Conservation (phyloP, 2,113 vertebrate genomes). For the Sinocyclocheilus anshuiensis region DNA sequence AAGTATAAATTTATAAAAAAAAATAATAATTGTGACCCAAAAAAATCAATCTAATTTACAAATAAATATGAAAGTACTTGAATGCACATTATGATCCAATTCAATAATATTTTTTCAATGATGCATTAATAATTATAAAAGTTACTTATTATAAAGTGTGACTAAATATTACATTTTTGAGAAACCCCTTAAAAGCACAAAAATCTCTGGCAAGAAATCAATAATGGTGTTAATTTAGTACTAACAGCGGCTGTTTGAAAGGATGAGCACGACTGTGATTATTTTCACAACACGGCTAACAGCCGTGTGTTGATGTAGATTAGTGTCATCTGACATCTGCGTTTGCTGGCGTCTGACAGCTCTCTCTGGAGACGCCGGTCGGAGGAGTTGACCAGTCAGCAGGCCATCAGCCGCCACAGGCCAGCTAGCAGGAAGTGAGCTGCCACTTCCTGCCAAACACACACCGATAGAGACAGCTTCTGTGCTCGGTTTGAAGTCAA, state of each 20-base stretch:
- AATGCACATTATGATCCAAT: neutral
- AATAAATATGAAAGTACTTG: no score
- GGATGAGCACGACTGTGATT: neutral
- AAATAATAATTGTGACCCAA: no score
- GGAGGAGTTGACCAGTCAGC: neutral
- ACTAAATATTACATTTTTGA: neutral
- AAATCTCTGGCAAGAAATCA: slow-evolving; percentile 11
- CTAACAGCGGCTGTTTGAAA: neutral
- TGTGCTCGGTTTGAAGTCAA: neutral
- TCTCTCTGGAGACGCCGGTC: slow-evolving; percentile 30
- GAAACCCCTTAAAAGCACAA: neutral
- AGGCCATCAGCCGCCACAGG: slow-evolving; percentile 2
- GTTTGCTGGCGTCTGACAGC: neutral
- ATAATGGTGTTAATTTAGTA: neutral
- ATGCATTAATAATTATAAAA: neutral
- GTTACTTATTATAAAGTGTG: neutral
- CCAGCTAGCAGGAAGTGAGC: slow-evolving; percentile 7
- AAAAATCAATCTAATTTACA: no score
- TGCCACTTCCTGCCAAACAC: slow-evolving; percentile 24
- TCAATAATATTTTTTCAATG: neutral
- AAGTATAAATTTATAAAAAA: no score
- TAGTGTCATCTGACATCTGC: slow-evolving; percentile 43
- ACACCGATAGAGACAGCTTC: neutral
- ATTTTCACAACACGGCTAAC: neutral
- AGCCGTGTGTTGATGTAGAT: slow-evolving; percentile 45